These are phyloP conservation scores for Euura saliciscinereae DNA, from an alignment of 1,140 invertebrate genomes.

Conservation along the genomic window DNA sequence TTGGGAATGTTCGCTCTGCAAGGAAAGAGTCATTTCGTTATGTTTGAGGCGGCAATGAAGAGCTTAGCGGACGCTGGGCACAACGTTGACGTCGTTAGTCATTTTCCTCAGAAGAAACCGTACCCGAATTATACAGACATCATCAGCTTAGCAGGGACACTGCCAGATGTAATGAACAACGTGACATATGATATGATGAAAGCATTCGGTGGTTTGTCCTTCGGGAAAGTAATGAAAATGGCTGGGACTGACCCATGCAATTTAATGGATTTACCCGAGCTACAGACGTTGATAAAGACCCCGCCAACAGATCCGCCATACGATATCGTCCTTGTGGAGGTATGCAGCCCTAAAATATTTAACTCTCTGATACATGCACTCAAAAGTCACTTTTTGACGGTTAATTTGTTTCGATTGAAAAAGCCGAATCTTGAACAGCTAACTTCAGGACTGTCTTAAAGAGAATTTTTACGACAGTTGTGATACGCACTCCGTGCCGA, in stretches of 20 bases:
- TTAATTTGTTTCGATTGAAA: too few species aligned
- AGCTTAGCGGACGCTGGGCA: conserved; percentile 52
- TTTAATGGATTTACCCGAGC: conserved; percentile 20
- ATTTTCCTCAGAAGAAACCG: too few species aligned
- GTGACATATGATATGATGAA: not conserved
- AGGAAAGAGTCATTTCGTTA: conserved; percentile 51
- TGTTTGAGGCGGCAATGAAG: conserved; percentile 45
- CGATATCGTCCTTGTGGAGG: conserved; percentile 39
- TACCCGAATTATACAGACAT: conserved; percentile 35
- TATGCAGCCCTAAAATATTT: conserved; percentile 7
- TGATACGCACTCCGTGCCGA: too few species aligned
- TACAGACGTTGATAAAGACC: conserved; percentile 37
- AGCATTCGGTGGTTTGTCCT: conserved; percentile 27
- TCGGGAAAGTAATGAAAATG: too few species aligned
- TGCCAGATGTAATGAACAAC: conserved; percentile 19
- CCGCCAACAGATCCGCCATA: conserved; percentile 41
- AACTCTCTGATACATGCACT: too few species aligned
- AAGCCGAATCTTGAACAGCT: too few species aligned
- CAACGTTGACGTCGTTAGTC: conserved; percentile 48
- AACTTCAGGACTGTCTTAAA: too few species aligned
- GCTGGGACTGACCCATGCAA: conserved; percentile 23
- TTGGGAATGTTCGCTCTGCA: conserved; percentile 47
- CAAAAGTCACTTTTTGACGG: too few species aligned
- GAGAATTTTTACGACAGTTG: too few species aligned
- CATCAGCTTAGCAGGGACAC: conserved; percentile 9